Percentiles rank a stretch among this genome's conserved stretches.
Conservation (phyloP, 2,797 vertebrate species). For the Tympanoctomys barrerae region DNA sequence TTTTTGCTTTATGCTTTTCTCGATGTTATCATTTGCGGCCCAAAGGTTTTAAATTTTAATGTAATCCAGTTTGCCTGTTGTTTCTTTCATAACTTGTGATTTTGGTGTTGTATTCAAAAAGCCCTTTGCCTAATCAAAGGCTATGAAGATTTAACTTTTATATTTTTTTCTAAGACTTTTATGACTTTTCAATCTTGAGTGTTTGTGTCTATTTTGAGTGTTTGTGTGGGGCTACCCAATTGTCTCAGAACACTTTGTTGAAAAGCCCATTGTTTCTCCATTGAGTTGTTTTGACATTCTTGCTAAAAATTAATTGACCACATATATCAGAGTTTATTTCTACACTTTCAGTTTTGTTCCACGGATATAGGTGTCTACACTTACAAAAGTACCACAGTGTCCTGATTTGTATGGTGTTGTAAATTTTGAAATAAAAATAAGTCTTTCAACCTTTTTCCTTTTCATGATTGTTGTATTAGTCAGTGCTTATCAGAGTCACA, state of each 20-base stretch:
- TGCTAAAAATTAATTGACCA: not conserved
- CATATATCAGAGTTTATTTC: slow-evolving; percentile 30
- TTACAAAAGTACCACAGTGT: not conserved
- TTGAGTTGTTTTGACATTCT: slow-evolving; percentile 14
- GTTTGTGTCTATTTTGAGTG: not conserved
- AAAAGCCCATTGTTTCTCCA: not conserved
- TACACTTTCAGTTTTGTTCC: not conserved
- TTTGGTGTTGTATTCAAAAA: not conserved
- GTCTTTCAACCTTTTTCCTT: not conserved
- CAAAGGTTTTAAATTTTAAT: not conserved
- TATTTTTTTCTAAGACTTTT: not conserved
- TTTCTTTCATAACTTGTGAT: not conserved
- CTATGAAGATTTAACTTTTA: not conserved
- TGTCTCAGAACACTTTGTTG: not conserved
- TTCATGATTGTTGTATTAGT: not conserved
- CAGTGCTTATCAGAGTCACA: not conserved
- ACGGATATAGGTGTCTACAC: not conserved
- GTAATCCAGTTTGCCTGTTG: not conserved
- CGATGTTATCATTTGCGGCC: not conserved
- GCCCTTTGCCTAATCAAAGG: not conserved
- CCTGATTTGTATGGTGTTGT: not conserved
- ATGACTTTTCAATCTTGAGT: not conserved
- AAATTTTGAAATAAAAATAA: slow-evolving; percentile 38
- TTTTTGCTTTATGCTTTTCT: not conserved
- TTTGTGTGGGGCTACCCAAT: not conserved